These are phyloP conservation scores for Kuschelorhynchus macadamiae DNA, from an alignment of 2,888 invertebrate genomes.

Conservation along the genomic window DNA sequence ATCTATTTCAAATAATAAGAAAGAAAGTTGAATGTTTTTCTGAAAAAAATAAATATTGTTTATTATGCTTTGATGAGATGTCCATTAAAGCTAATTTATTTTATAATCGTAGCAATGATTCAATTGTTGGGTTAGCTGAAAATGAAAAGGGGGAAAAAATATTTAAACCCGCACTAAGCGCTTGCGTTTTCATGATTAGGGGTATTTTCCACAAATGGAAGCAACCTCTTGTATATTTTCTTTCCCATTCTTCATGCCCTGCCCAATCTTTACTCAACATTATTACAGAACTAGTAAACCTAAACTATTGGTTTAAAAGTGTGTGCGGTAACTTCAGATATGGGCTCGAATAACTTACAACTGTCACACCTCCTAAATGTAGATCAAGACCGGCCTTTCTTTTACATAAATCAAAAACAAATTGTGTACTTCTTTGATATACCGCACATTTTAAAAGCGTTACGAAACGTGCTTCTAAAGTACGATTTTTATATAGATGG, in stretches of 20 bases:
- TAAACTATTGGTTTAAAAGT: conserved; percentile 13
- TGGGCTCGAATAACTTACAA: conserved; percentile 14
- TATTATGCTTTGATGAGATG: too few relatives aligned
- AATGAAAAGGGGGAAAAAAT: too few relatives aligned
- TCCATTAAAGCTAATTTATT: too few relatives aligned
- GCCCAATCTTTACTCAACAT: background rate
- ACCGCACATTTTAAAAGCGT: conserved; percentile 29
- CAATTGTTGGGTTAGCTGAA: background rate
- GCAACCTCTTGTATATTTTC: background rate
- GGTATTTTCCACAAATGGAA: conserved; percentile 7
- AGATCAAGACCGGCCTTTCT: conserved; percentile 9
- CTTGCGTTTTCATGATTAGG: conserved; percentile 12
- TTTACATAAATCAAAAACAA: conserved; percentile 20
- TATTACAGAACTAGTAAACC: background rate
- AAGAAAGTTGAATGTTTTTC: too few relatives aligned
- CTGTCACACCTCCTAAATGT: conserved; percentile 3
- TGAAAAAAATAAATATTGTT: too few relatives aligned
- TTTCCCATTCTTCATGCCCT: too few relatives aligned
- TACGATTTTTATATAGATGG: conserved; percentile 26
- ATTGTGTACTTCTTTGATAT: conserved; percentile 31
- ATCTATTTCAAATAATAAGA: too few relatives aligned
- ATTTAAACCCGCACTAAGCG: conserved; percentile 12
- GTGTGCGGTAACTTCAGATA: conserved; percentile 11
- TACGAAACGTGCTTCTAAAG: conserved; percentile 3
- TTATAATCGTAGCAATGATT: too few relatives aligned